These are phyloP conservation scores for Chrysochloris asiatica DNA, from an alignment of 2,113 vertebrate species.

Conservation along the genomic window DNA sequence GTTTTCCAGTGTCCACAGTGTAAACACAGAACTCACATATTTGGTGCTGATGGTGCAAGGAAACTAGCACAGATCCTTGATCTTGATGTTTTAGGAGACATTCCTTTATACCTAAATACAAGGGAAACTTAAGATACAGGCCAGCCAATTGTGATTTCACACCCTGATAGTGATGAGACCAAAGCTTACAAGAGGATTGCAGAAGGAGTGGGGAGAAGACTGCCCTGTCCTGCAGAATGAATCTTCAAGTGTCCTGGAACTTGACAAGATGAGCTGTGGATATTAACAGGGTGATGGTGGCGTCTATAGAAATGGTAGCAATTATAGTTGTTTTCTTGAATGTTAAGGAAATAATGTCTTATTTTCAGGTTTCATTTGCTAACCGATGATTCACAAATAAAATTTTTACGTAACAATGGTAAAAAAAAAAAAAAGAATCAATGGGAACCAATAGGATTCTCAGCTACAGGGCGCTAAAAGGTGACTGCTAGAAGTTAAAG, in stretches of 20 bases:
- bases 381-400: slow-evolving; percentile 15
- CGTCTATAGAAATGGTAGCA: slow-evolving; percentile 43
- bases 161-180: too few species aligned
- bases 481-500: too few species aligned
- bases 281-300: not conserved
- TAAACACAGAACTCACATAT: slow-evolving; percentile 94
- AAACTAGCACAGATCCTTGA: slow-evolving; percentile 89
- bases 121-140: too few species aligned
- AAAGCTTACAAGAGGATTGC: slow-evolving; percentile 91
- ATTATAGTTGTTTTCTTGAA: slow-evolving; percentile 1
- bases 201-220: slow-evolving; percentile 88
- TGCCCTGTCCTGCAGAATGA: slow-evolving; percentile 85
- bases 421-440: too few species aligned
- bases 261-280: not conserved
- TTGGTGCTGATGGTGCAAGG: slow-evolving; percentile 92
- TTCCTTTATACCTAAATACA: too few species aligned
- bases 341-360: slow-evolving; percentile 59
- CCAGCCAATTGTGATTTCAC: too few species aligned
- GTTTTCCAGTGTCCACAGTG: slow-evolving; percentile 97
- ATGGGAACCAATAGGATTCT: too few species aligned
- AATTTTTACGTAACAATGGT: not conserved
- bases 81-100: slow-evolving; percentile 91
- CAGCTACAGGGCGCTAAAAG: too few species aligned
- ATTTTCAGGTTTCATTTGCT: slow-evolving; percentile 54
- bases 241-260: slow-evolving; percentile 1